Conservation (phyloP, 2,888 invertebrate species). For the Epinotia nisella region DNA sequence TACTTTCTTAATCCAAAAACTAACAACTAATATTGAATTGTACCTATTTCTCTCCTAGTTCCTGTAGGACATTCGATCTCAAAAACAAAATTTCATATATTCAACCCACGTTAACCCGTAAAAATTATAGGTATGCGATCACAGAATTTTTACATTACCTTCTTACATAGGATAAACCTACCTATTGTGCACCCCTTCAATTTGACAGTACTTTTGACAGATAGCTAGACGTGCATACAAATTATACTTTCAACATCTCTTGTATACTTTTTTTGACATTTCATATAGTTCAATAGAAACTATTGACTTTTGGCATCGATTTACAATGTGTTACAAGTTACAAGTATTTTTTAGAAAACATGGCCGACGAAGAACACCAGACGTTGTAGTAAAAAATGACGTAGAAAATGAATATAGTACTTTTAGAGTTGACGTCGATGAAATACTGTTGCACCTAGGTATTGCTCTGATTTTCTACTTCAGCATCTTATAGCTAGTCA, state of each 20-base stretch:
- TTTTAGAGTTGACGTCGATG: not conserved
- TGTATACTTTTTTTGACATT: no score
- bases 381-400: not conserved
- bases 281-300: no score
- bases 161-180: not conserved
- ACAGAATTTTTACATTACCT: not conserved
- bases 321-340: no score
- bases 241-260: no score
- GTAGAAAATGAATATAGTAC: not conserved
- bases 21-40: not conserved
- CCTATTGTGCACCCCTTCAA: not conserved
- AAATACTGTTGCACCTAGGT: not conserved
- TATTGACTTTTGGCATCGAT: no score
- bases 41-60: not conserved
- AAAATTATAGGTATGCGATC: not conserved
- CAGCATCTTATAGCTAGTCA: no score
- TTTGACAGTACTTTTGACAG: not conserved
- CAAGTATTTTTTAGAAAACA: no score
- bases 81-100: not conserved
- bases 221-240: no score
- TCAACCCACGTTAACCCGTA: not conserved
- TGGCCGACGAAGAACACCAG: not conserved
- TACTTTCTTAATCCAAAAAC: not conserved
- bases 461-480: not conserved
- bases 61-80: conserved; percentile 21